Evolutionary conservation across 2,888 invertebrate species (phyloP).

Genomic region (Alloscopus bannaensis): DNA sequence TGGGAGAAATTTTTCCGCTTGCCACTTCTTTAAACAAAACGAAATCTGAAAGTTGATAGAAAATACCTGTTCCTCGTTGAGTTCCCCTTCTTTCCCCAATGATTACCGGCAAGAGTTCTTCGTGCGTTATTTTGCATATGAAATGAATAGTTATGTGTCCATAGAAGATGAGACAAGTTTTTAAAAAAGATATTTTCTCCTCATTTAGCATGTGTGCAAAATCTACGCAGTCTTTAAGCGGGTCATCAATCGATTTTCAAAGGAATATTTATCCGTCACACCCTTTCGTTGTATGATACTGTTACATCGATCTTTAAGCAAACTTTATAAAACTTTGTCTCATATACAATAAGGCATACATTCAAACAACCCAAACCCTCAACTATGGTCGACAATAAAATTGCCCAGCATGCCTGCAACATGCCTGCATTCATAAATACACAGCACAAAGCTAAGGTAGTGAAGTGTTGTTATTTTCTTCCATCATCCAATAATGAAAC

Average conservation of each 20-base stretch:
- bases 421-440: too few species aligned
- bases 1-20: too few species aligned
- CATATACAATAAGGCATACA: too few species aligned
- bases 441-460: too few species aligned
- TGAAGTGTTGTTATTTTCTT: too few species aligned
- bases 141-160: constrained; percentile 39
- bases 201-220: too few species aligned
- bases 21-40: background rate
- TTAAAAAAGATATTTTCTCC: constrained; percentile 16
- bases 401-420: too few species aligned
- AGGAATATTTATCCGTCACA: constrained; percentile 31
- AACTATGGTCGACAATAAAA: too few species aligned
- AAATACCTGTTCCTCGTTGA: constrained; percentile 44
- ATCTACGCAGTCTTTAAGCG: constrained; percentile 4
- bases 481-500: too few species aligned
- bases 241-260: constrained; percentile 26
- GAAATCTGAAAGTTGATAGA: background rate
- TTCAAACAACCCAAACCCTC: too few species aligned
- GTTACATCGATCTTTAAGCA: constrained; percentile 2
- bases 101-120: constrained; percentile 7
- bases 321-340: background rate
- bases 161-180: constrained; percentile 39
- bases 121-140: constrained; percentile 45
- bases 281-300: constrained; percentile 35
- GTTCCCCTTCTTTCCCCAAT: constrained; percentile 9